Percentiles rank a stretch among this genome's conserved stretches.
Evolutionary conservation across 2,113 vertebrate species (phyloP).

Genomic region (Calypte anna): DNA sequence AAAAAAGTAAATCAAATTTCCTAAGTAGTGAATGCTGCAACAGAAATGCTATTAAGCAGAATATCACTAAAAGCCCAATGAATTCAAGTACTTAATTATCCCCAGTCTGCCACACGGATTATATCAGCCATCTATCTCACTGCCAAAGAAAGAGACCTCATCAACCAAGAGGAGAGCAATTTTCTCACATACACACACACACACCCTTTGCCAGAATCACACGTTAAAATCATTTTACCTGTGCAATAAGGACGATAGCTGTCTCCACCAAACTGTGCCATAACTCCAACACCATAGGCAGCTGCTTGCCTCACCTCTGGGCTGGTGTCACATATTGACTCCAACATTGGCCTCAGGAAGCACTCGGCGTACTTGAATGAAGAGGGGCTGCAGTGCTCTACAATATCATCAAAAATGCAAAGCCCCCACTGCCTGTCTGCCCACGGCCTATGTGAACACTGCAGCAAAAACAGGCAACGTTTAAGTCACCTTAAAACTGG

Average conservation of each 20-base stretch:
- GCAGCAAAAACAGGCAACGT: not conserved
- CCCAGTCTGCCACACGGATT: too few relatives aligned
- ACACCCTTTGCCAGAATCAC: too few relatives aligned
- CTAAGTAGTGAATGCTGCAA: not conserved
- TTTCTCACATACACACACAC: too few relatives aligned
- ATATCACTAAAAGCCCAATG: not conserved
- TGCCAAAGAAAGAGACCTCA: not conserved
- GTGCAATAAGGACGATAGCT: conserved; percentile 94
- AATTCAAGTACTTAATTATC: not conserved
- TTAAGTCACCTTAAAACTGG: not conserved
- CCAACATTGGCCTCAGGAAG: conserved; percentile 92
- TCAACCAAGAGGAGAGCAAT: rapidly evolving
- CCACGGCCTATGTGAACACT: conserved; percentile 96
- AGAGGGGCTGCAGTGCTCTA: conserved; percentile 96
- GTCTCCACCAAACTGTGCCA: conserved; percentile 95
- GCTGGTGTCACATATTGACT: conserved; percentile 90
- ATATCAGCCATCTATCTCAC: not conserved
- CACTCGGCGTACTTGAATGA: conserved; percentile 95
- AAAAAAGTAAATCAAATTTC: not conserved
- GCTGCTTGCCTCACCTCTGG: conserved; percentile 96
- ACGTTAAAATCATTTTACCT: conserved; percentile 67
- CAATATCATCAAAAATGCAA: conserved; percentile 96
- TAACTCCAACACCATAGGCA: conserved; percentile 94
- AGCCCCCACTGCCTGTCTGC: conserved; percentile 97
- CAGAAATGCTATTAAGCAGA: not conserved